A percentile compares a stretch with the other conserved stretches of the same genome.
Evolutionary conservation across 2,113 vertebrate genomes (phyloP).

Genomic region (Crypturellus undulatus): DNA sequence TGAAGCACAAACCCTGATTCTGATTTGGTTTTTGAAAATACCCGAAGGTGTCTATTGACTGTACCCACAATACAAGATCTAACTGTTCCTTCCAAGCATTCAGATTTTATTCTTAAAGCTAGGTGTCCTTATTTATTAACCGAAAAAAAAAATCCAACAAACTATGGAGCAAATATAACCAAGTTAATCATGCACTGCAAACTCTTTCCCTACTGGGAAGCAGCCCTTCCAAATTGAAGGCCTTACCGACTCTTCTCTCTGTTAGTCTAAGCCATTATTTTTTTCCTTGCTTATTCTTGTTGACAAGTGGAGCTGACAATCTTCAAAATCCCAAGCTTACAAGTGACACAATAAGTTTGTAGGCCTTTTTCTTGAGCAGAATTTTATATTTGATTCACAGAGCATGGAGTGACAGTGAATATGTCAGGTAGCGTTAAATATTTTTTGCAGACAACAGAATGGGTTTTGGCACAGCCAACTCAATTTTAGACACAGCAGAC

Average conservation of each 20-base stretch:
- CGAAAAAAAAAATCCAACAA: background rate
- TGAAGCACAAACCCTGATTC: background rate
- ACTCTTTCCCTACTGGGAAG: background rate
- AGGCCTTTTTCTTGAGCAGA: slow-evolving; percentile 44
- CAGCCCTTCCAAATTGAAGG: background rate
- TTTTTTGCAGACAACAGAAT: slow-evolving; percentile 51
- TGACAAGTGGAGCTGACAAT: slow-evolving; percentile 56
- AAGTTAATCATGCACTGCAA: background rate
- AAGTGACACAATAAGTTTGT: slow-evolving; percentile 57
- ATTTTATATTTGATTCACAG: slow-evolving; percentile 55
- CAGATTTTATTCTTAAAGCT: background rate
- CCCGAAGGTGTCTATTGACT: background rate
- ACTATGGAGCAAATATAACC: background rate
- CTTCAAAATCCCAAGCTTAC: slow-evolving; percentile 46
- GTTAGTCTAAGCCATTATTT: slow-evolving; percentile 36
- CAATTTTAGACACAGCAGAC: slow-evolving; percentile 33
- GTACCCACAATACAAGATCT: background rate
- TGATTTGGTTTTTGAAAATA: background rate
- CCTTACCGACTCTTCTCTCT: background rate
- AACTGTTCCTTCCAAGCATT: background rate
- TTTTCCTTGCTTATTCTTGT: slow-evolving; percentile 47
- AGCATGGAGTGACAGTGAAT: slow-evolving; percentile 49
- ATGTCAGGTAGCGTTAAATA: slow-evolving; percentile 55
- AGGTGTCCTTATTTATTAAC: background rate
- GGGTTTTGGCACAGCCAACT: slow-evolving; percentile 56